Base-by-base conservation (phyloP, 2,888 invertebrate genomes). In the Alcis repandata region DNA sequence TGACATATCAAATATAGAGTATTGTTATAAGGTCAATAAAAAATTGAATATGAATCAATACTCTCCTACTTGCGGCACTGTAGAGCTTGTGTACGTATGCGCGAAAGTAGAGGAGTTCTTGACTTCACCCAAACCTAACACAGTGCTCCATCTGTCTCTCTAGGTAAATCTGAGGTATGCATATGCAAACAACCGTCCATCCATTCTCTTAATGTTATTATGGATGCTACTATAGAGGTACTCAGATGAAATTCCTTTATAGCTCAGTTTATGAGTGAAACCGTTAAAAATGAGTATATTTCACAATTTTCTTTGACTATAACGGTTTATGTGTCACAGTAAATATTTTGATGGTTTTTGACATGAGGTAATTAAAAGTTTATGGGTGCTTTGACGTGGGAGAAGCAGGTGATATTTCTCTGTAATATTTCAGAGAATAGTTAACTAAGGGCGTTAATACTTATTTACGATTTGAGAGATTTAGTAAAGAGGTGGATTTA, bases 291-390 rank as follows among this genome's bases (percentile, higher is more conserved):
- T 41, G 54, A 60, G 57, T 53, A 68, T 67, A 69, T 66, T 67
- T 49, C 59, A 67, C 57, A 60, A 63, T 69, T 64, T 60, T 64
- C 61, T 61, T 36, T 54, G 63, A 61, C 58, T 59, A 63, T 59
- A 51, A 46, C 63, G 17, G 54, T 71, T 69, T 65, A 69, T 67
- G 60, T 38, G 43, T 10, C 49, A 43, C 36, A 52, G 36, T 71
- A 71, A 68, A 71, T 36, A 54, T 64, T 64, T 67, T 71, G 33
- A 69, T 65, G 57, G 56, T 58, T 68, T 70, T 65, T 61, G 59
- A 59, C 59, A 40, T 63, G n/a, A 27, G 36, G 46, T 57, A 60
- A 65, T 65, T 65, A 65, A 65, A 57, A 13, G 13, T 57, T 60
- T 52, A 65, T 57, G 7, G 27, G 11, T 15, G 45, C 36, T 38